Conservation (phyloP, 2,888 invertebrate species). For the Drosophila lacicola region DNA sequence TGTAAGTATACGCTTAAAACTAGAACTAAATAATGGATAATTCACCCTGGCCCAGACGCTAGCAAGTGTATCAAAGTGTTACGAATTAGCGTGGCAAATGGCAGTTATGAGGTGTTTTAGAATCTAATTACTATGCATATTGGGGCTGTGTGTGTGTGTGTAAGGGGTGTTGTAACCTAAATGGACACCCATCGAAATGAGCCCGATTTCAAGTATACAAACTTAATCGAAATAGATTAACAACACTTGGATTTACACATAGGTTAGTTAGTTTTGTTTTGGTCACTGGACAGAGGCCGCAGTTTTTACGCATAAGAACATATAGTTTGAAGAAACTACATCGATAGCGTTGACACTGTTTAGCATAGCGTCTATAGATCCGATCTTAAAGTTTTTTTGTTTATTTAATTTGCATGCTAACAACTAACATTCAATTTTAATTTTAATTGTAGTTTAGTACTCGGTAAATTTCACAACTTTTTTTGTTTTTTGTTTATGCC, state of each 20-base stretch:
- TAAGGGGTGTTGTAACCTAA: slow-evolving; percentile 22
- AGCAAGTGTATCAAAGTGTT: slow-evolving; percentile 38
- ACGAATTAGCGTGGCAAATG: slow-evolving; percentile 61
- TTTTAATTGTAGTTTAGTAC: slow-evolving; percentile 48
- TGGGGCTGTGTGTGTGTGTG: neutral
- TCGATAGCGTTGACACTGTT: slow-evolving; percentile 33
- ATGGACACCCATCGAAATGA: slow-evolving; percentile 39
- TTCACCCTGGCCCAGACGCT: slow-evolving; percentile 60
- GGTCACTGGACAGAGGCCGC: slow-evolving; percentile 48
- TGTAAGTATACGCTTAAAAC: slow-evolving; percentile 71
- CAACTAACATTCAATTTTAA: slow-evolving; percentile 74
- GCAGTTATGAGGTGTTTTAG: slow-evolving; percentile 60
- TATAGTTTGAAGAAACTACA: slow-evolving; percentile 35
- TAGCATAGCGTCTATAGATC: slow-evolving; percentile 38
- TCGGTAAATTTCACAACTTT: slow-evolving; percentile 63
- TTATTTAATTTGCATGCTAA: slow-evolving; percentile 57
- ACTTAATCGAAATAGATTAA: slow-evolving; percentile 40
- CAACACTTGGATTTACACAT: slow-evolving; percentile 19
- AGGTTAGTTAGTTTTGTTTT: slow-evolving; percentile 25
- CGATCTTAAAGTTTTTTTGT: slow-evolving; percentile 21
- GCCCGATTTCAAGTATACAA: slow-evolving; percentile 36
- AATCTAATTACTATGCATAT: slow-evolving; percentile 50
- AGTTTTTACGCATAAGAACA: slow-evolving; percentile 22
- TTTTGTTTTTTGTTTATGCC: slow-evolving; percentile 31
- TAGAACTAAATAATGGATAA: slow-evolving; percentile 70